phyloP scores from a whole-genome alignment of 2,888 invertebrate genomes.

The Ennomos fuscantarius region DNA sequence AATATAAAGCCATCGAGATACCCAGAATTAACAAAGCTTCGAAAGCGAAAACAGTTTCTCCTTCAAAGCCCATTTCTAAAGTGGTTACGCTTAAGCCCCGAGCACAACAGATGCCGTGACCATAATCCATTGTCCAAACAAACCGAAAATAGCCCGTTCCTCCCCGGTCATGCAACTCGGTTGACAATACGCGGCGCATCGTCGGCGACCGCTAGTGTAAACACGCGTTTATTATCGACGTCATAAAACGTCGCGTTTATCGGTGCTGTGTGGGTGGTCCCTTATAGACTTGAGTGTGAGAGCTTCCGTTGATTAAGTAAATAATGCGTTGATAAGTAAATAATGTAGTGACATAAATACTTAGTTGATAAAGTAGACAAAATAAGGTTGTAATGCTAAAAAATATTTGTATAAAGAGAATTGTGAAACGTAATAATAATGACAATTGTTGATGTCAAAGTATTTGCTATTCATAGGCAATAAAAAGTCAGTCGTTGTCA shows the following conservation, averaged over 20 bases:
- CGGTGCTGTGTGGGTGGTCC: conserved; percentile 78
- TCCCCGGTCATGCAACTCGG: conserved; percentile 41
- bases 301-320: conserved; percentile 39
- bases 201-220: conserved; percentile 62
- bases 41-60: background rate
- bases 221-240: conserved; percentile 75
- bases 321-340: conserved; percentile 24
- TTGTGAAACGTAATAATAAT: background rate
- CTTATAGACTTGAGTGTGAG: conserved; percentile 41
- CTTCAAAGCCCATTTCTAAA: conserved; percentile 11
- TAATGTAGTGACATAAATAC: conserved; percentile 21
- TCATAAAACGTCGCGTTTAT: conserved; percentile 77
- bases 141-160: conserved; percentile 49
- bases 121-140: conserved; percentile 55
- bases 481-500: too few relatives aligned
- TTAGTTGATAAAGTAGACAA: conserved; percentile 5
- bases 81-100: conserved; percentile 13
- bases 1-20: too few relatives aligned
- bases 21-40: background rate
- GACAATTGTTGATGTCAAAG: too few relatives aligned
- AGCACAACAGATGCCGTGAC: conserved; percentile 26
- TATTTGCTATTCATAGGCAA: too few relatives aligned
- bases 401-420: too few relatives aligned
- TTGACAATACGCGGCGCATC: conserved; percentile 52
- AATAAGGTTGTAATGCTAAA: background rate